phyloP scores from a whole-genome alignment of 1,140 invertebrate genomes.

The Drosophila sp. region DNA sequence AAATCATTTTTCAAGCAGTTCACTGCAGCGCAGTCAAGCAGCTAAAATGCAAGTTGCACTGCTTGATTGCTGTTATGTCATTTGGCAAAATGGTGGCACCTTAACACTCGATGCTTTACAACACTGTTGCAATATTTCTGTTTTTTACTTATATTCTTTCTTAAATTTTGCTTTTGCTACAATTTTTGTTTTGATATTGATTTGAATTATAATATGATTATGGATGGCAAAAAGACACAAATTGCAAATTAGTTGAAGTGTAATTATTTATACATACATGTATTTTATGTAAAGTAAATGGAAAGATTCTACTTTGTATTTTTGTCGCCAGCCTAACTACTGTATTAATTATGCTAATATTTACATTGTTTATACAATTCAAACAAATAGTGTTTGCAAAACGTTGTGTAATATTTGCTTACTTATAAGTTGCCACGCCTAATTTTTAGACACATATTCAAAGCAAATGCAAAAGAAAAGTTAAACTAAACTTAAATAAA shows the following conservation, averaged over 20 bases:
- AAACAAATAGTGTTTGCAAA: constrained; percentile 77
- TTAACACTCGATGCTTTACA: constrained; percentile 48
- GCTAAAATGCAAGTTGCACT: not conserved
- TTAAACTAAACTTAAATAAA: constrained; percentile 26
- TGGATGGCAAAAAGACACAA: constrained; percentile 60
- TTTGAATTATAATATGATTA: constrained; percentile 49
- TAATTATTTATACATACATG: constrained; percentile 63
- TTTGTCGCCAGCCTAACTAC: constrained; percentile 79
- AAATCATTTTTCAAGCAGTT: constrained; percentile 13
- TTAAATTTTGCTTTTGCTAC: constrained; percentile 63
- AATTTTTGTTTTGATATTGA: constrained; percentile 42
- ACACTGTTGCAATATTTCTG: constrained; percentile 72
- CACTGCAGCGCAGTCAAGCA: constrained; percentile 37
- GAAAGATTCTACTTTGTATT: constrained; percentile 65
- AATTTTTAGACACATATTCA: constrained; percentile 50
- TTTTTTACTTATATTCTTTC: constrained; percentile 43
- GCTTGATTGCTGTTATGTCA: constrained; percentile 10
- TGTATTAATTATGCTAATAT: constrained; percentile 82
- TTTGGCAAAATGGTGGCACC: no score
- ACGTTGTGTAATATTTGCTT: constrained; percentile 82
- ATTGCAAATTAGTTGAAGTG: constrained; percentile 69
- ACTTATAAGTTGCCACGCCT: constrained; percentile 76
- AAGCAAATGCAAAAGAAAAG: constrained; percentile 42
- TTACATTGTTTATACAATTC: constrained; percentile 78
- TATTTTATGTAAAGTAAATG: constrained; percentile 70